A percentile compares a stretch with the other conserved stretches of the same genome.
phyloP scores from a whole-genome alignment of 1,140 invertebrate species.

The Hylyphantes graminicola region DNA sequence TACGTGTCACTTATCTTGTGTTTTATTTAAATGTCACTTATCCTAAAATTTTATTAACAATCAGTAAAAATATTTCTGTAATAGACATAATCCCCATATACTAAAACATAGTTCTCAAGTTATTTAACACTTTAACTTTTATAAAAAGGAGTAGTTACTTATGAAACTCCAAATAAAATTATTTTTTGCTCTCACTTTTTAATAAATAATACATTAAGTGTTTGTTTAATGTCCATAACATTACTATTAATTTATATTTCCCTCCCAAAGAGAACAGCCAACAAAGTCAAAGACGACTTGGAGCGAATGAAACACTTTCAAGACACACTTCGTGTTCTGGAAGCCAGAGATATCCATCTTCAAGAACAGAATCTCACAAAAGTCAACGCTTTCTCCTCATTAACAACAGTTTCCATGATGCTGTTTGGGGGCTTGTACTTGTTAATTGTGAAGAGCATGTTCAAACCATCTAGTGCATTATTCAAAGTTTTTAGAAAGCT shows the following conservation, averaged over 20 bases:
- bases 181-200: not conserved
- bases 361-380: constrained; percentile 79
- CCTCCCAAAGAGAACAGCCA: constrained; percentile 70
- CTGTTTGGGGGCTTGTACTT: constrained; percentile 76
- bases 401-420: constrained; percentile 78
- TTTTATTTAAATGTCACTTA: too few species aligned
- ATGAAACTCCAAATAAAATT: too few species aligned
- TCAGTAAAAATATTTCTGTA: too few species aligned
- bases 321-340: constrained; percentile 78
- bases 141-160: too few species aligned
- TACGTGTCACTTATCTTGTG: too few species aligned
- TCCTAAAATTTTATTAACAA: too few species aligned
- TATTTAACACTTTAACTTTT: too few species aligned
- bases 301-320: constrained; percentile 77
- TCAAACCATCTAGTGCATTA: constrained; percentile 24
- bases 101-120: too few species aligned
- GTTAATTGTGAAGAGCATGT: constrained; percentile 50
- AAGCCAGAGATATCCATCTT: constrained; percentile 80
- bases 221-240: not conserved
- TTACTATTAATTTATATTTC: constrained; percentile 17
- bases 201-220: not conserved
- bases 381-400: constrained; percentile 78
- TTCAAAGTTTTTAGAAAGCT: constrained; percentile 34
- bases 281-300: constrained; percentile 73
- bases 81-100: too few species aligned